Percentiles rank a stretch among this genome's conserved stretches.
Conservation (phyloP, 2,888 invertebrate species). For the Carabus problematicus region DNA sequence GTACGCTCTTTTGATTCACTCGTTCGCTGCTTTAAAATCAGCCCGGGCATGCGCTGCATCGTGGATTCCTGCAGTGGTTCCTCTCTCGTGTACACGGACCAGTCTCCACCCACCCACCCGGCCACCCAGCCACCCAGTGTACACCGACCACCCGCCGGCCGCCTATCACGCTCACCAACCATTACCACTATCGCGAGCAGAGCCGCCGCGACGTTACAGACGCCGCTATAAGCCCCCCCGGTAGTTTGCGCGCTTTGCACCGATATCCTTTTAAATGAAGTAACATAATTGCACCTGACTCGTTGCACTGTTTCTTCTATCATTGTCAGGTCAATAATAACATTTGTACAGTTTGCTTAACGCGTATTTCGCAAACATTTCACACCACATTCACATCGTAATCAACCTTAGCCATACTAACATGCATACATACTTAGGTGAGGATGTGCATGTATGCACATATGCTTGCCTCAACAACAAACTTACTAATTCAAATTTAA, state of each 20-base stretch:
- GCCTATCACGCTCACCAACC: too few species aligned
- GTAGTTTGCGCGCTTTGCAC: neutral
- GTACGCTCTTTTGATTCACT: conserved; percentile 57
- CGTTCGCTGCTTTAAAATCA: conserved; percentile 47
- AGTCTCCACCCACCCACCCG: conserved; percentile 8
- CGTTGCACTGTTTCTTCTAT: conserved; percentile 18
- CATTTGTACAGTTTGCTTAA: neutral
- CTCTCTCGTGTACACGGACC: neutral
- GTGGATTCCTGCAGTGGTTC: conserved; percentile 24
- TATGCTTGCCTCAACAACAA: too few species aligned
- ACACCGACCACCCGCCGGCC: neutral
- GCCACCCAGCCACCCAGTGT: conserved; percentile 8
- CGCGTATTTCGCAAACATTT: too few species aligned
- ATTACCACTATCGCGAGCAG: too few species aligned
- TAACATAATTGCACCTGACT: conserved; percentile 19
- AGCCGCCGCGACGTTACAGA: too few species aligned
- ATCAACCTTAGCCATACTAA: too few species aligned
- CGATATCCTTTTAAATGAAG: conserved; percentile 3
- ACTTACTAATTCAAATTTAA: too few species aligned
- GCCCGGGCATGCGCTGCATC: conserved; percentile 37
- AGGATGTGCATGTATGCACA: too few species aligned
- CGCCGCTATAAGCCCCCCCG: neutral
- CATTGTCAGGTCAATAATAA: conserved; percentile 24
- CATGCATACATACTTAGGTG: too few species aligned
- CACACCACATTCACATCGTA: too few species aligned